Conservation (phyloP, 2,797 vertebrate genomes). For the Periophthalmus magnuspinnatus region DNA sequence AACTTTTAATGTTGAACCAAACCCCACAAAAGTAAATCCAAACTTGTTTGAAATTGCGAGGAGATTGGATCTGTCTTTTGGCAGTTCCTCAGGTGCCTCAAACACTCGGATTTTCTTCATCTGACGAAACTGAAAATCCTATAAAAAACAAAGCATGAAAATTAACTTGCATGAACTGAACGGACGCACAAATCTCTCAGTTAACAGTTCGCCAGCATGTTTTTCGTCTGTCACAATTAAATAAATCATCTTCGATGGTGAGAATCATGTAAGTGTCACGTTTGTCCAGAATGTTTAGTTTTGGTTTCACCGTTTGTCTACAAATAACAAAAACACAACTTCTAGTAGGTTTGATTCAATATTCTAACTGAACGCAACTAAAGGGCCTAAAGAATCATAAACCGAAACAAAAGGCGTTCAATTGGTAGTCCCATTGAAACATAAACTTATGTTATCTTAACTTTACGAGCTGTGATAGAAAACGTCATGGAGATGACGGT, state of each 20-base stretch:
- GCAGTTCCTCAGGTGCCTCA: conserved; percentile 79
- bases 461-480: background rate
- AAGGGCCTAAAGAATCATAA: background rate
- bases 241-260: too few species aligned
- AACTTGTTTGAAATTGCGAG: conserved; percentile 90
- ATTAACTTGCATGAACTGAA: background rate
- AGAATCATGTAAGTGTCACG: too few species aligned
- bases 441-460: background rate
- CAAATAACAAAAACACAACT: too few species aligned
- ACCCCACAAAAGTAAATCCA: conserved; percentile 86
- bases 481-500: background rate
- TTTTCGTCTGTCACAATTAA: background rate
- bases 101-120: conserved; percentile 93
- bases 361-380: background rate
- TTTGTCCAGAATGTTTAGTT: too few species aligned
- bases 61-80: conserved; percentile 87
- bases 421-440: background rate
- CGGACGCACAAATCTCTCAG: background rate
- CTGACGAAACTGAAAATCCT: conserved; percentile 97
- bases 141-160: conserved; percentile 18
- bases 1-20: conserved; percentile 81
- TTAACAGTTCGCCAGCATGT: background rate
- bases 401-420: background rate
- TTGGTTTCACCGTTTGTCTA: background rate
- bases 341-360: background rate